These are phyloP conservation scores for Pogonomyrmex californicus DNA, from an alignment of 1,140 invertebrate genomes.

Conservation along the genomic window DNA sequence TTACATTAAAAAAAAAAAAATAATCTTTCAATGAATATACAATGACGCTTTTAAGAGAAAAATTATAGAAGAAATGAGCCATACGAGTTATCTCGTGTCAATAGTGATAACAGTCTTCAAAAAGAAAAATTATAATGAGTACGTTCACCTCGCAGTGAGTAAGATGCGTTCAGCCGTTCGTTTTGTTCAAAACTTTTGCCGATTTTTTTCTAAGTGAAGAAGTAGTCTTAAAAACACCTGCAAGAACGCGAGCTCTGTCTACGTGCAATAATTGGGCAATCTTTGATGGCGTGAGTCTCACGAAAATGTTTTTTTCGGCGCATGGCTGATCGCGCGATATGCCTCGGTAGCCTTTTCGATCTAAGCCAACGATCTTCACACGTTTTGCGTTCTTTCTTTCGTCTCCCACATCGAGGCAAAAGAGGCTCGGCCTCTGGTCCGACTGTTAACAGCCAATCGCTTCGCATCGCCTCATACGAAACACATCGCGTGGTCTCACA, in stretches of 20 bases:
- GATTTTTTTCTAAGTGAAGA: neutral
- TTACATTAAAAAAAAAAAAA: no score
- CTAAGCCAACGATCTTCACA: constrained; percentile 59
- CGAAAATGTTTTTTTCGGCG: constrained; percentile 41
- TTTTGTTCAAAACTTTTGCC: neutral
- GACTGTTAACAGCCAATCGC: constrained; percentile 73
- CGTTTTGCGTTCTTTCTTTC: constrained; percentile 27
- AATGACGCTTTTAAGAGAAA: neutral
- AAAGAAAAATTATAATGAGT: neutral
- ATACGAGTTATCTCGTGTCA: neutral
- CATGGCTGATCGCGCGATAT: neutral
- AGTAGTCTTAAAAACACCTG: neutral
- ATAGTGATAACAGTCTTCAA: neutral
- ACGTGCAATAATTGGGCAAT: constrained; percentile 4
- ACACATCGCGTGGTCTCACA: constrained; percentile 71
- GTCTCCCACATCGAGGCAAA: constrained; percentile 20
- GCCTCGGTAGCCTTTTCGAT: neutral
- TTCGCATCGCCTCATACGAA: constrained; percentile 36
- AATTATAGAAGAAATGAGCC: neutral
- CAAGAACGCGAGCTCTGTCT: neutral
- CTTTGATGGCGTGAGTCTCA: neutral
- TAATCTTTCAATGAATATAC: neutral
- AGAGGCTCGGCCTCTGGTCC: constrained; percentile 74
- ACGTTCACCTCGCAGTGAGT: neutral
- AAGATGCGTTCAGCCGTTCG: neutral